Base-by-base conservation (phyloP, 2,113 vertebrate genomes). In the Parus major region DNA sequence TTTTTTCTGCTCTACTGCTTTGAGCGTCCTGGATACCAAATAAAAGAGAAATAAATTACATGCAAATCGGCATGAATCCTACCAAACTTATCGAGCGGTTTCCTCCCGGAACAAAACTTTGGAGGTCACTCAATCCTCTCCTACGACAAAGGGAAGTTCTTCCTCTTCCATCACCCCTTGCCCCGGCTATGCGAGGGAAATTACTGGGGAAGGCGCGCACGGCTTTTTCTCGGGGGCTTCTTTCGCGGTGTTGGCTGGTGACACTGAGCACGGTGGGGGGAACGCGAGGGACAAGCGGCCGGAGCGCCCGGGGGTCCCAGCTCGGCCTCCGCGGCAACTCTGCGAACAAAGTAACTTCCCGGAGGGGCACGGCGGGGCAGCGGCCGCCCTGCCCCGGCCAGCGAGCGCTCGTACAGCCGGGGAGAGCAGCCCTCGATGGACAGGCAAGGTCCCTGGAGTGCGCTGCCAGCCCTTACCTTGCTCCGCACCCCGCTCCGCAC, bases 331-430 rank as follows among this genome's bases (percentile, higher is more conserved):
- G 69, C 44, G 15, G 75, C 24, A 96, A 93, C 94, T 96, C 96
- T 16, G 73, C 86, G 35, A 97, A 96, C 91, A 96, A 96, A 97
- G 92, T 97, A 95, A 97, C 91, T 96, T 94, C 27, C 52, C 72
- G 61, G 83, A 64, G 12, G 91, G 73, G 42, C 81, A 53, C 70
- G 35, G 80, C 46, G 63, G 80, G 56, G 53, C 56, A 33, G 46
- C 56, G 44, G 24, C 28, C 7, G 41, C 24, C 10, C 29, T 19
- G 27, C 52, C n/a, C 31, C 6, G 0, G 57, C 25, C 20, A 5
- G 41, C n/a, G 4, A 15, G 42, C 4, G 18, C n/a, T n/a, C 15
- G 15, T 60, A 18, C 29, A 36, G 66, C 79, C 25, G 6, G 7
- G 11, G 41, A 16, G 10, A 41, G 44, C 36, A 22, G 65, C 35